These are phyloP conservation scores for Trachymyrmex cornetzi DNA, from an alignment of 1,140 invertebrate genomes.

Conservation along the genomic window DNA sequence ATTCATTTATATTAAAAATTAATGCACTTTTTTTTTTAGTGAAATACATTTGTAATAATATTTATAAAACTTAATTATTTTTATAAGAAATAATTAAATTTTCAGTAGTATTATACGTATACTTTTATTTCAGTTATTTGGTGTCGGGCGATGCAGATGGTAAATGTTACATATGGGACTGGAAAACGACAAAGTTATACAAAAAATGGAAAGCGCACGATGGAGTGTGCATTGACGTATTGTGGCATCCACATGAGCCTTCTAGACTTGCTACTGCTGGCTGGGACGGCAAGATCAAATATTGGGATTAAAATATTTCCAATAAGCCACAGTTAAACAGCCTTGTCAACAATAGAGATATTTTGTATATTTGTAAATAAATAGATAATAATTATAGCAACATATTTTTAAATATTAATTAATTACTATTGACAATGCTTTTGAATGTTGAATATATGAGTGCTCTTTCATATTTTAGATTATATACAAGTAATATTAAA, in stretches of 20 bases:
- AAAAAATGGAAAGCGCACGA: slow-evolving; percentile 99
- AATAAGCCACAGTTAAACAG: not conserved
- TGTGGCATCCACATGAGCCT: slow-evolving; percentile 99
- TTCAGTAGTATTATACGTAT: not conserved
- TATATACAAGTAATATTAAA: not conserved
- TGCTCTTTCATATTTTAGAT: not conserved
- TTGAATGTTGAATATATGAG: not conserved
- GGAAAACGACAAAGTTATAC: slow-evolving; percentile 99
- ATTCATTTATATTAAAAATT: not conserved
- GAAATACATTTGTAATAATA: not conserved
- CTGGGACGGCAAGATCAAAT: slow-evolving; percentile 99
- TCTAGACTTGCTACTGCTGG: slow-evolving; percentile 98
- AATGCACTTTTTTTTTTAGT: not conserved
- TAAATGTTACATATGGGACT: slow-evolving; percentile 99
- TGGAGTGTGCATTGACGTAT: slow-evolving; percentile 96
- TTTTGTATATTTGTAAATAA: slow-evolving; percentile 21
- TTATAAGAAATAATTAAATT: not conserved
- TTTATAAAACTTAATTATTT: not conserved
- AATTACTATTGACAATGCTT: not conserved
- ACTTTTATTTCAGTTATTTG: slow-evolving; percentile 93
- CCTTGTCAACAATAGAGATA: not conserved
- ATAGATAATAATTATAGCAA: too few species aligned
- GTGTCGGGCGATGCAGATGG: slow-evolving; percentile 99
- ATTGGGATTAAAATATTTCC: slow-evolving; percentile 95
- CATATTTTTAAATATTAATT: not conserved